A percentile compares a stretch with the other conserved stretches of the same genome.
phyloP scores from a whole-genome alignment of 2,797 vertebrate species.

The Hoplostethus mediterraneus region DNA sequence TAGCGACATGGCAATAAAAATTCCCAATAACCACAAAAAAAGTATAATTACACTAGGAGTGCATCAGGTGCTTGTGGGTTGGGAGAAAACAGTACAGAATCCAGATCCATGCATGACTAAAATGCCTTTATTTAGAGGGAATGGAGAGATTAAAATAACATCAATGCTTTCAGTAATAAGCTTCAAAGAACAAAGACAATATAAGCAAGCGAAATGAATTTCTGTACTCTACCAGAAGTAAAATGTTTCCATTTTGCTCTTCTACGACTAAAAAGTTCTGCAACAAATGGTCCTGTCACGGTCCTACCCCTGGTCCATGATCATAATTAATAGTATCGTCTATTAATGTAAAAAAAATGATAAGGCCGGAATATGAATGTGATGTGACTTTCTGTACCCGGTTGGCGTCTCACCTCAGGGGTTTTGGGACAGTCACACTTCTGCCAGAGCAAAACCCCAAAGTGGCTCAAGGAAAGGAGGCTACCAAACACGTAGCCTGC shows the following conservation, averaged over 20 bases:
- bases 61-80: no score
- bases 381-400: not conserved
- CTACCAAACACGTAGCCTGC: slow-evolving; percentile 85
- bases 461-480: slow-evolving; percentile 91
- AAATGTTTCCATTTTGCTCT: no score
- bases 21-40: not conserved
- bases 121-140: no score
- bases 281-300: not conserved
- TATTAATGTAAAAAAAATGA: not conserved
- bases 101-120: no score
- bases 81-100: no score
- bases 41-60: no score
- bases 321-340: not conserved
- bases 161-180: no score
- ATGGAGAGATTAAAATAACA: no score
- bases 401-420: slow-evolving; percentile 83
- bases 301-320: no score
- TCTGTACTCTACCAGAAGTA: no score
- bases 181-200: no score
- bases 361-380: not conserved
- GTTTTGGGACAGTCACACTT: slow-evolving; percentile 93
- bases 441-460: slow-evolving; percentile 90
- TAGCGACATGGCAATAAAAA: not conserved
- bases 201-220: no score
- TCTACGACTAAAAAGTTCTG: not conserved